phyloP scores from a whole-genome alignment of 2,113 vertebrate species.

The Pseudorhombus dupliciocellatus region DNA sequence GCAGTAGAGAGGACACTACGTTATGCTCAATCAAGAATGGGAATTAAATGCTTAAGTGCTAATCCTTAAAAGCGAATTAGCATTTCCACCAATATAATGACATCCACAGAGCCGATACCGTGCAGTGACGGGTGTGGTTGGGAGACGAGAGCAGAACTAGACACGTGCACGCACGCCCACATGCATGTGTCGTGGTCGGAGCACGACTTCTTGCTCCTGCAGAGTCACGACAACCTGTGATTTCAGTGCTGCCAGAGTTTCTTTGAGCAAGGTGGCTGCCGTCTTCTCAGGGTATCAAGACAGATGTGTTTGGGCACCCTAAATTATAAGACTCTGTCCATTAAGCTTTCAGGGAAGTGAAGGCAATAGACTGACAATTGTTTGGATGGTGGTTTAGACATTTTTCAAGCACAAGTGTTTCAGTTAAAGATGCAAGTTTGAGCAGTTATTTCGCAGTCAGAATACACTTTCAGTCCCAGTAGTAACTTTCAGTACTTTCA shows the following conservation, averaged over 20 bases:
- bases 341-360: not conserved
- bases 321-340: conserved; percentile 8
- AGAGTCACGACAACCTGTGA: not conserved
- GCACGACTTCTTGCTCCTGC: no score
- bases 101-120: not conserved
- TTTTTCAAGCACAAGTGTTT: no score
- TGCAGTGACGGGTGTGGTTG: not conserved
- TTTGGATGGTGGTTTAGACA: no score
- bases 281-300: not conserved
- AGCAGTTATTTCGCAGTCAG: not conserved
- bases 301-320: not conserved
- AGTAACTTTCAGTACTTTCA: no score
- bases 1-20: not conserved
- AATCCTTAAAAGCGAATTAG: conserved; percentile 1
- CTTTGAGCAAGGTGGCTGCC: not conserved
- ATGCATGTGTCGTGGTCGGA: no score
- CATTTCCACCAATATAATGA: conserved; percentile 9
- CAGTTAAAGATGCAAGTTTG: not conserved
- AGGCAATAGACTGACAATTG: no score
- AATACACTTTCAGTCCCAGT: not conserved
- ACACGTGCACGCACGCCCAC: no score
- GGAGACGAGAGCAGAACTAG: conserved; percentile 1
- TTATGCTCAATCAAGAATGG: conserved; percentile 10
- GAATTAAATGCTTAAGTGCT: not conserved
- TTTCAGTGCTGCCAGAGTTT: conserved; percentile 10